Evolutionary conservation across 2,113 vertebrate species (phyloP).

Genomic region (Leptosomus discolor): DNA sequence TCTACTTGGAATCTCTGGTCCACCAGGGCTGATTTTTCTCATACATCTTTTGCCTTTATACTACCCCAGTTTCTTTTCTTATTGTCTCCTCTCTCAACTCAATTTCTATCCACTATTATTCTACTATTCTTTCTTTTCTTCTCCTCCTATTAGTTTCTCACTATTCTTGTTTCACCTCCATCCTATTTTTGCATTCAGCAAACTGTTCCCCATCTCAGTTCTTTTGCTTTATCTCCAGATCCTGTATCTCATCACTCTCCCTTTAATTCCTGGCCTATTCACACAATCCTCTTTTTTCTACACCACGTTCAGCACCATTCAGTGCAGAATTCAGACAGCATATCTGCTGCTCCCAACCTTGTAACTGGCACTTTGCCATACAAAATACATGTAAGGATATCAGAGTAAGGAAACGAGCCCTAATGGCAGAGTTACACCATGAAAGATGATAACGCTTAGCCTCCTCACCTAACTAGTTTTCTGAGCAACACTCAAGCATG

Average conservation of each 20-base stretch:
- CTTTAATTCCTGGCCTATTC: neutral
- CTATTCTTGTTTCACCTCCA: neutral
- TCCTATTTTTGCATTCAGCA: neutral
- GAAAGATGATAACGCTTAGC: neutral
- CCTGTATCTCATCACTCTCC: neutral
- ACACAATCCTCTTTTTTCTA: neutral
- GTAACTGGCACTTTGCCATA: neutral
- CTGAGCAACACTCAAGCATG: neutral
- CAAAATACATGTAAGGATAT: neutral
- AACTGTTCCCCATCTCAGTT: neutral
- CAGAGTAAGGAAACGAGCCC: neutral
- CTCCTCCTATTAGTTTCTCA: neutral
- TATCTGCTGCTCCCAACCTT: neutral
- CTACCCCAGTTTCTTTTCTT: neutral
- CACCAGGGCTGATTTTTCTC: neutral
- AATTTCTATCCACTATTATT: neutral
- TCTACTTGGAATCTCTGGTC: neutral
- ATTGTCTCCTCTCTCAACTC: neutral
- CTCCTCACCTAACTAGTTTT: neutral
- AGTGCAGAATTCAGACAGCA: neutral
- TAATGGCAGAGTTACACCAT: neutral
- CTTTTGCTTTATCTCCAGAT: neutral
- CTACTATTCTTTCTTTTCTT: neutral
- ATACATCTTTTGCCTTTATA: neutral
- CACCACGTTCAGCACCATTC: neutral